phyloP scores from a whole-genome alignment of 2,888 invertebrate genomes.

The Amblyteles armatorius region DNA sequence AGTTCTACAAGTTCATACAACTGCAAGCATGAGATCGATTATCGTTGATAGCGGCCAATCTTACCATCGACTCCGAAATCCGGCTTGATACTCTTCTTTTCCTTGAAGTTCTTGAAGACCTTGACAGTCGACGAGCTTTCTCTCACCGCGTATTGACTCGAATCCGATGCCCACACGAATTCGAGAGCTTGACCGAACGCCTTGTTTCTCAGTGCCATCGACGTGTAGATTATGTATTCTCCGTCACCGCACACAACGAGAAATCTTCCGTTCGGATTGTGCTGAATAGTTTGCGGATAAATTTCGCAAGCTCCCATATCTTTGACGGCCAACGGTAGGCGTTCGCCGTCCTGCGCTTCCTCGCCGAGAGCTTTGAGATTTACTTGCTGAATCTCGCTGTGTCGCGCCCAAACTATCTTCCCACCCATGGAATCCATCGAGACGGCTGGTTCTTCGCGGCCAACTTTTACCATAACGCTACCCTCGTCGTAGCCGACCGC shows the following conservation, averaged over 20 bases:
- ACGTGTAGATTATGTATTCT: constrained; percentile 99
- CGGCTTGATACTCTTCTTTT: constrained; percentile 97
- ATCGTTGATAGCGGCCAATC: constrained; percentile 65
- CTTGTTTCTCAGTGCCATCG: constrained; percentile 99
- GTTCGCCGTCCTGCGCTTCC: constrained; percentile 85
- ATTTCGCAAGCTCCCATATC: constrained; percentile 99
- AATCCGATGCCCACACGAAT: constrained; percentile 99
- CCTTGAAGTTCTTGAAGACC: constrained; percentile 99
- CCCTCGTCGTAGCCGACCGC: constrained; percentile 99
- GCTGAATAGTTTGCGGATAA: constrained; percentile 98
- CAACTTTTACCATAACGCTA: constrained; percentile 98
- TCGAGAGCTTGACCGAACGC: constrained; percentile 99
- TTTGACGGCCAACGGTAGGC: constrained; percentile 96
- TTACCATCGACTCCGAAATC: constrained; percentile 97
- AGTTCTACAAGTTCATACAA: not conserved
- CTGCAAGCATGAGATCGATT: not conserved
- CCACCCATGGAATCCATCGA: constrained; percentile 99
- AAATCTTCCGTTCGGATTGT: constrained; percentile 98
- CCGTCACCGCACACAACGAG: constrained; percentile 99
- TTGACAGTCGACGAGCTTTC: constrained; percentile 96
- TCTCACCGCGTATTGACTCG: constrained; percentile 95
- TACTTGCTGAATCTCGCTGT: constrained; percentile 99
- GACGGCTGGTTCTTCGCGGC: constrained; percentile 99
- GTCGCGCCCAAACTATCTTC: constrained; percentile 99
- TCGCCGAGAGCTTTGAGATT: constrained; percentile 94